These are phyloP conservation scores for Sisyra nigra DNA, from an alignment of 2,888 invertebrate genomes.

Conservation along the genomic window DNA sequence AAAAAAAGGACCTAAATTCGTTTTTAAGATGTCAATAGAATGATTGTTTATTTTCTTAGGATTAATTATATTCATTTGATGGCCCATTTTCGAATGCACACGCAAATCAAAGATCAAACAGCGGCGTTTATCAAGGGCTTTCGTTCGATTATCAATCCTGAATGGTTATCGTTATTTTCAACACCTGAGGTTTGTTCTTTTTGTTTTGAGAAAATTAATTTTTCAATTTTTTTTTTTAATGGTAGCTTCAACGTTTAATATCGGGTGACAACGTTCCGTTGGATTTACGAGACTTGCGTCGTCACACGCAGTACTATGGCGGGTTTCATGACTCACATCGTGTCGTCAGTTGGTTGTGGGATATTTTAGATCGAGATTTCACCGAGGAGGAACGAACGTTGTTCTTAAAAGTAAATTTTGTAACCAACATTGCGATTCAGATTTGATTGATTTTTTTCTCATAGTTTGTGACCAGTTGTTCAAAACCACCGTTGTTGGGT, in stretches of 20 bases:
- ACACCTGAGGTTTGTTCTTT: constrained; percentile 61
- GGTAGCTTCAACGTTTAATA: constrained; percentile 74
- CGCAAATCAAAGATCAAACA: constrained; percentile 94
- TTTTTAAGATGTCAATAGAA: no score
- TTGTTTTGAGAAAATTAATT: constrained; percentile 2
- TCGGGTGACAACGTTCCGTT: constrained; percentile 91
- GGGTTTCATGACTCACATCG: constrained; percentile 97
- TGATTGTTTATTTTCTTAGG: constrained; percentile 32
- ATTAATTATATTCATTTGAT: constrained; percentile 96
- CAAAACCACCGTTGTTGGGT: constrained; percentile 89
- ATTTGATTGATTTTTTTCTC: constrained; percentile 3
- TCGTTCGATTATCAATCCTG: constrained; percentile 83
- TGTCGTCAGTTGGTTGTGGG: constrained; percentile 98
- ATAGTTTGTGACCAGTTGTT: constrained; percentile 64
- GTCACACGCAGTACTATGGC: constrained; percentile 96
- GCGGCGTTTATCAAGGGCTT: constrained; percentile 94
- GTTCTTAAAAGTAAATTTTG: constrained; percentile 68
- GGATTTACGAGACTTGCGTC: constrained; percentile 71
- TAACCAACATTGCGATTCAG: constrained; percentile 2
- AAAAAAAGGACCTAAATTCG: no score
- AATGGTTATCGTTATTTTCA: constrained; percentile 89
- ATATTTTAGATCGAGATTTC: constrained; percentile 91
- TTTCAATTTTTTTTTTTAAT: neutral
- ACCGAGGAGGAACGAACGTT: constrained; percentile 77
- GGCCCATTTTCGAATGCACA: constrained; percentile 98